phyloP scores from a whole-genome alignment of 2,797 vertebrate species.

The Linurgus olivaceus region DNA sequence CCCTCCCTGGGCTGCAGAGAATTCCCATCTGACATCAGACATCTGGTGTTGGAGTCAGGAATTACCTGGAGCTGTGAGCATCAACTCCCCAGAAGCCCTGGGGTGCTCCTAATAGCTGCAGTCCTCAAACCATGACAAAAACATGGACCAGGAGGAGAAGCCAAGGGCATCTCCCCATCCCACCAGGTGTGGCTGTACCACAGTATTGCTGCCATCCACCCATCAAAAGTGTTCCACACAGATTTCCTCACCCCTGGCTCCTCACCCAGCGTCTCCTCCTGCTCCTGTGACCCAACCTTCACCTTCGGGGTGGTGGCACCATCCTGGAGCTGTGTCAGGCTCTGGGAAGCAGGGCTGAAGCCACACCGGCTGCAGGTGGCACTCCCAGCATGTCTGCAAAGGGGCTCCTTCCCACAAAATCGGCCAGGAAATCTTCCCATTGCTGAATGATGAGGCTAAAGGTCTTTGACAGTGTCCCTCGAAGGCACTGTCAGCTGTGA shows the following conservation, averaged over 20 bases:
- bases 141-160: not conserved
- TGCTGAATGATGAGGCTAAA: not conserved
- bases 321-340: not conserved
- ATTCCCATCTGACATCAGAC: not conserved
- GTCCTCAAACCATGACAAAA: not conserved
- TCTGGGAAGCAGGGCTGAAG: not conserved
- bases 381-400: not conserved
- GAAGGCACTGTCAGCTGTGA: conserved; percentile 25
- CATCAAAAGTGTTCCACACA: not conserved
- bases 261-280: not conserved
- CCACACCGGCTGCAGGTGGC: fast-evolving
- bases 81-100: not conserved
- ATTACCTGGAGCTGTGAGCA: not conserved
- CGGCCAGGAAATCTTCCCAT: not conserved
- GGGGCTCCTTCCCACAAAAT: not conserved
- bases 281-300: not conserved
- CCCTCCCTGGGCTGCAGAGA: not conserved
- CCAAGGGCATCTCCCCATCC: not conserved
- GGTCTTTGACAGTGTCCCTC: not conserved
- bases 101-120: fast-evolving
- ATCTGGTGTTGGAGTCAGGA: not conserved
- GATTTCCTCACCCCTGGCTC: not conserved
- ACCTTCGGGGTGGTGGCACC: not conserved
- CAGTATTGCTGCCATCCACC: not conserved
- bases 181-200: not conserved